These are phyloP conservation scores for Cardinalis cardinalis DNA, from an alignment of 2,113 vertebrate species.

Conservation along the genomic window DNA sequence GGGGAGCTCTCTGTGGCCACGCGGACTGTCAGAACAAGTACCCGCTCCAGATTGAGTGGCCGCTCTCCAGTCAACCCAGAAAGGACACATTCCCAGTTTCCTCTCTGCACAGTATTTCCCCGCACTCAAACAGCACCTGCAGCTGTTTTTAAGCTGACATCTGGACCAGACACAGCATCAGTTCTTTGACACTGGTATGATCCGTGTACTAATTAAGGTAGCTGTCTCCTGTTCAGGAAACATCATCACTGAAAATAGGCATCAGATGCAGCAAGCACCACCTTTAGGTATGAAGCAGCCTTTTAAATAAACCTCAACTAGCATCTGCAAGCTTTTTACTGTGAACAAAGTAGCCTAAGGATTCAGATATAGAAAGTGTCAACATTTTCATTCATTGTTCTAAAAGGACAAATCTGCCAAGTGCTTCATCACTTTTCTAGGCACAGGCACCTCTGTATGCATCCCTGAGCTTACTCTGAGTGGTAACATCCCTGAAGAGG, in stretches of 20 bases:
- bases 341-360: not conserved
- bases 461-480: not conserved
- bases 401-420: not conserved
- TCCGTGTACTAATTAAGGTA: fast-evolving
- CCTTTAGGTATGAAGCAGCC: not conserved
- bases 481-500: not conserved
- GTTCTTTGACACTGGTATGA: not conserved
- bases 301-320: not conserved
- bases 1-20: no score
- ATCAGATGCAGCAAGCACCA: not conserved
- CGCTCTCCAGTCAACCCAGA: not conserved
- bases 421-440: not conserved
- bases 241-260: not conserved
- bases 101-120: not conserved
- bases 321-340: not conserved
- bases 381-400: not conserved
- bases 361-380: not conserved
- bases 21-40: no score
- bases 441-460: fast-evolving
- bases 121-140: fast-evolving
- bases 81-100: not conserved
- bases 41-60: fast-evolving
- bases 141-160: not conserved
- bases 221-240: not conserved
- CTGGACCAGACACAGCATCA: not conserved